phyloP scores from a whole-genome alignment of 2,113 vertebrate species.

The Poicephalus gulielmi region DNA sequence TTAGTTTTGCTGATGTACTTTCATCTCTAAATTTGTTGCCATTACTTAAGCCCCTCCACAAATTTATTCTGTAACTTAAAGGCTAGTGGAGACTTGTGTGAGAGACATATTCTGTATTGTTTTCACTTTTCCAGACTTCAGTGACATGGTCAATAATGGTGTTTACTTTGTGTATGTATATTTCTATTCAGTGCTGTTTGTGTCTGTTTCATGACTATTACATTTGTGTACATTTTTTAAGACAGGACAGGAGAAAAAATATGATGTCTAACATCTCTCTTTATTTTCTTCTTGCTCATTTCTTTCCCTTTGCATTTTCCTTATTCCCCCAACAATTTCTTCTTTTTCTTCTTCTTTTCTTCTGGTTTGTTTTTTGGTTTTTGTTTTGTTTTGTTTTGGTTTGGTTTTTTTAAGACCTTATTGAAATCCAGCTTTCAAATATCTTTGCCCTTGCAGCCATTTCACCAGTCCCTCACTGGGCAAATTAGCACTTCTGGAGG shows the following conservation, averaged over 20 bases:
- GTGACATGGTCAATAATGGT: neutral
- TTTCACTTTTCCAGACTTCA: neutral
- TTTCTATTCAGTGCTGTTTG: neutral
- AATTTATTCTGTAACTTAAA: neutral
- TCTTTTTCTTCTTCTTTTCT: neutral
- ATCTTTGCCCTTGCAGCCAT: conserved; percentile 19
- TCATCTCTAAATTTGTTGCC: neutral
- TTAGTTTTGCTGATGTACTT: neutral
- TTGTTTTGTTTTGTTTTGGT: neutral
- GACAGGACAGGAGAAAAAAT: neutral
- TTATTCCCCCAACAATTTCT: neutral
- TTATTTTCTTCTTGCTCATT: neutral
- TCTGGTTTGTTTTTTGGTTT: neutral
- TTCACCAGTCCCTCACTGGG: conserved; percentile 29
- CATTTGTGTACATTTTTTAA: neutral
- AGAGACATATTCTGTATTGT: neutral
- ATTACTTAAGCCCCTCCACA: neutral
- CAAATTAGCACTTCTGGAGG: conserved; percentile 54
- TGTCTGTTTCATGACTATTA: neutral
- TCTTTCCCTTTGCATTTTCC: neutral
- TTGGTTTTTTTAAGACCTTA: neutral
- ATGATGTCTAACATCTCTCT: neutral
- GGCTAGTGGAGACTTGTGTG: neutral
- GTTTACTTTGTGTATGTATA: neutral
- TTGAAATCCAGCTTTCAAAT: conserved; percentile 34